These are phyloP conservation scores for Eristalis intricaria DNA, from an alignment of 2,888 invertebrate species.

Conservation along the genomic window DNA sequence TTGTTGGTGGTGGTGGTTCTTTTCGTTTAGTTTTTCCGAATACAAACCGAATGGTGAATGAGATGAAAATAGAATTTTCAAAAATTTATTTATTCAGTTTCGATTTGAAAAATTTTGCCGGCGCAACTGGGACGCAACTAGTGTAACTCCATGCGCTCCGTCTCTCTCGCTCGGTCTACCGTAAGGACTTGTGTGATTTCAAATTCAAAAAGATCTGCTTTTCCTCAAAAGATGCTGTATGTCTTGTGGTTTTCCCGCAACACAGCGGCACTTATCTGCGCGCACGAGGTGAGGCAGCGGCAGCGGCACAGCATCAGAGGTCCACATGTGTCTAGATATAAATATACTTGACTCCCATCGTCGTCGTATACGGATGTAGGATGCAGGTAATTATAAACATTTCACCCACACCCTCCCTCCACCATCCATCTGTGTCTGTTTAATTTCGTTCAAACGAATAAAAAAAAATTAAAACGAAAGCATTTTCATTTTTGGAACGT, in stretches of 20 bases:
- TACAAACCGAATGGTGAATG: constrained; percentile 70
- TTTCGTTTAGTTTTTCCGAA: background rate
- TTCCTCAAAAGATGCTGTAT: constrained; percentile 39
- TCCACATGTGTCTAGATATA: constrained; percentile 34
- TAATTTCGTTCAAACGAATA: constrained; percentile 44
- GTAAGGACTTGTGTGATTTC: constrained; percentile 45
- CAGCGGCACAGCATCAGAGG: constrained; percentile 2
- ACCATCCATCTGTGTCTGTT: constrained; percentile 60
- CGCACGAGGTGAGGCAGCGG: constrained; percentile 43
- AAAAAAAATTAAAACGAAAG: background rate
- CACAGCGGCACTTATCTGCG: constrained; percentile 9
- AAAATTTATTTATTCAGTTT: constrained; percentile 71
- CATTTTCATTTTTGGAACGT: constrained; percentile 38
- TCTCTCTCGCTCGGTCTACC: constrained; percentile 32
- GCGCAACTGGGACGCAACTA: constrained; percentile 13
- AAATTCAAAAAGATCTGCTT: constrained; percentile 50
- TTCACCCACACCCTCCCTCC: constrained; percentile 38
- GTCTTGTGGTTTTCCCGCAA: constrained; percentile 1
- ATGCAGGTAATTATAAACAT: constrained; percentile 72
- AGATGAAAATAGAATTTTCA: constrained; percentile 72
- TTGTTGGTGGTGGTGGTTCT: too few relatives aligned
- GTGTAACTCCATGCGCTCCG: background rate
- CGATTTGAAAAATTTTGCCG: constrained; percentile 60
- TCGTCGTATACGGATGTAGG: constrained; percentile 59
- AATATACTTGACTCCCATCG: constrained; percentile 18